Evolutionary conservation across 92 coral and sea anemone species (phyloP), one percentile per base, ranked within the genome.

Genomic region (Umimayanthus kanabou): DNA sequence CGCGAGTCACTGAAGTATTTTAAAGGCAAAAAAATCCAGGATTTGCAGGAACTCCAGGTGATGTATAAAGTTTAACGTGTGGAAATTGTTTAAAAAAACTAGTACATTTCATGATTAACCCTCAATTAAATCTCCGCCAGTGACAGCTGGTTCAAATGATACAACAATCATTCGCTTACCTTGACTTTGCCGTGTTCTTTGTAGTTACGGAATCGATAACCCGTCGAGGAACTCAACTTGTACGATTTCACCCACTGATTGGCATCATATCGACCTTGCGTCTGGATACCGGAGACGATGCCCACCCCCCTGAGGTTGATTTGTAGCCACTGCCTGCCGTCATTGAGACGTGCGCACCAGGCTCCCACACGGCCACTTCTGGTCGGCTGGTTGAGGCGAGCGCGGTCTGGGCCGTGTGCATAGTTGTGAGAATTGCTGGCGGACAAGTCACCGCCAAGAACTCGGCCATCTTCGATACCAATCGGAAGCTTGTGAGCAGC

Each of bases 191-290:
- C 95, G 80, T 91, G 90, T 45, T 93, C 89, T 15, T 84, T 78
- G 76, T 91, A 93, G 37, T 87, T 66, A 25, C 49, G 77, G 57
- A 91, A 93, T 33, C 91, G 92, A 23, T 73, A 37, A 16, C 93
- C 92, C 37, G 79, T 86, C 26, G 93, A 81, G 66, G 70, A 94
- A 7, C 92, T 85, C 70, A 94, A 14, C n/a, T 73, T 80, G 85
- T 90, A 94, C 3, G 90, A 87, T 30, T 72, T 90, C 64, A 92
- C 96, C 92, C 91, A 94, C 69, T 94, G 95, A 26, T 85, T 76
- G 9, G 93, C 90, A 77, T 87, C 93, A 67, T 90, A 78, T 39
- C 96, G 80, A 30, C 96, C 94, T 83, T 92, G 95, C 33, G 93
- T 92, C 33, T 89, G 89, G 73, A 94, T 88, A 64, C 93, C 96